phyloP scores from a whole-genome alignment of 64 coral and sea anemone species.

The Acropora yongei region DNA sequence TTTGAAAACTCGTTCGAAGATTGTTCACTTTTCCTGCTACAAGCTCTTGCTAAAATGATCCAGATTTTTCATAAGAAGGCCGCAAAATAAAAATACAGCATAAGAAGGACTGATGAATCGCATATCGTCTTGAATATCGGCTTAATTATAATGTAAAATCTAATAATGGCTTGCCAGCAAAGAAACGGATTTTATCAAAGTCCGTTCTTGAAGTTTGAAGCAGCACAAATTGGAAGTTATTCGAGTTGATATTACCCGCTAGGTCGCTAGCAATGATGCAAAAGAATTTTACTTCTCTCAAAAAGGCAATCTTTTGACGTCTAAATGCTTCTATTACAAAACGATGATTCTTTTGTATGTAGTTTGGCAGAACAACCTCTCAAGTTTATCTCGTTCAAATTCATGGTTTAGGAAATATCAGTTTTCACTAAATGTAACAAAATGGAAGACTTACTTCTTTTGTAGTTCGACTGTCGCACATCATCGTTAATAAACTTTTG shows the following conservation, averaged over 20 bases:
- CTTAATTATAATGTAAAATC: not conserved
- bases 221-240: no score
- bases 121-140: no score
- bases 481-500: constrained; percentile 36
- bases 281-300: no score
- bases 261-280: no score
- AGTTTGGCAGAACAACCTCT: not conserved
- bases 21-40: not conserved
- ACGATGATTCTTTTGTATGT: not conserved
- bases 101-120: not conserved
- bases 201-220: no score
- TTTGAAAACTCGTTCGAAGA: not conserved
- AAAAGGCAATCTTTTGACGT: no score
- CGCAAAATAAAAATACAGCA: not conserved
- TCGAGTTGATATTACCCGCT: no score
- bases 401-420: not conserved
- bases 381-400: not conserved
- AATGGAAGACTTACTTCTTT: not conserved
- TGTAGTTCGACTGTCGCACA: constrained; percentile 28
- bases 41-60: not conserved
- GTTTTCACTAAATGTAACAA: constrained; percentile 16
- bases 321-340: not conserved
- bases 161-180: not conserved
- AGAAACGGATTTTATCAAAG: no score
- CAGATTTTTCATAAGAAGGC: not conserved